phyloP scores from a whole-genome alignment of 2,888 invertebrate species.

The Dasysyrphus albostriatus region DNA sequence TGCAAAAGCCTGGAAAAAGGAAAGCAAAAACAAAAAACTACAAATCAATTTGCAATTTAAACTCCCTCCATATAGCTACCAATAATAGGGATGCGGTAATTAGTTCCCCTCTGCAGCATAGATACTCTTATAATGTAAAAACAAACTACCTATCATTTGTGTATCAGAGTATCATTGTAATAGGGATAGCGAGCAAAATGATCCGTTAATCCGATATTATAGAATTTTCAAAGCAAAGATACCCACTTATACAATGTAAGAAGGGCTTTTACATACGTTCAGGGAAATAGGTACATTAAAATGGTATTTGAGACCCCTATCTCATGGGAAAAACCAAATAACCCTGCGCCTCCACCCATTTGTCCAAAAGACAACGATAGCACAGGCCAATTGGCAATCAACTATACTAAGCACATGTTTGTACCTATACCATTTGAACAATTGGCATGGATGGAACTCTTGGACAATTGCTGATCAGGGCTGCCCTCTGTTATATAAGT shows the following conservation, averaged over 20 bases:
- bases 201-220: slow-evolving; percentile 66
- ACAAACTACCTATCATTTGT: neutral
- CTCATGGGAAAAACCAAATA: slow-evolving; percentile 45
- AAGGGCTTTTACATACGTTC: slow-evolving; percentile 25
- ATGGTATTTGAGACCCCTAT: slow-evolving; percentile 7
- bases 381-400: slow-evolving; percentile 68
- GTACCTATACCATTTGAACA: slow-evolving; percentile 18
- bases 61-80: slow-evolving; percentile 13
- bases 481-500: neutral
- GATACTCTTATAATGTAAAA: slow-evolving; percentile 3
- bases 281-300: slow-evolving; percentile 1
- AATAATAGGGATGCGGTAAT: slow-evolving; percentile 45
- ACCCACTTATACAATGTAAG: slow-evolving; percentile 41
- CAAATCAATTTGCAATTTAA: slow-evolving; percentile 44
- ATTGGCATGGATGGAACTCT: slow-evolving; percentile 56
- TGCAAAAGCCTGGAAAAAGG: neutral
- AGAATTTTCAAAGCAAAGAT: slow-evolving; percentile 53
- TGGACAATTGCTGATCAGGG: slow-evolving; percentile 5
- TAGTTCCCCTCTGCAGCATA: slow-evolving; percentile 44
- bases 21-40: slow-evolving; percentile 2
- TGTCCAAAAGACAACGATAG: slow-evolving; percentile 33
- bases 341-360: slow-evolving; percentile 13
- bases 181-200: slow-evolving; percentile 39
- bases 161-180: slow-evolving; percentile 11
- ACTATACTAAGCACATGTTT: slow-evolving; percentile 49